These are phyloP conservation scores for Copidosoma aretas DNA, from an alignment of 2,888 invertebrate species.

Conservation along the genomic window DNA sequence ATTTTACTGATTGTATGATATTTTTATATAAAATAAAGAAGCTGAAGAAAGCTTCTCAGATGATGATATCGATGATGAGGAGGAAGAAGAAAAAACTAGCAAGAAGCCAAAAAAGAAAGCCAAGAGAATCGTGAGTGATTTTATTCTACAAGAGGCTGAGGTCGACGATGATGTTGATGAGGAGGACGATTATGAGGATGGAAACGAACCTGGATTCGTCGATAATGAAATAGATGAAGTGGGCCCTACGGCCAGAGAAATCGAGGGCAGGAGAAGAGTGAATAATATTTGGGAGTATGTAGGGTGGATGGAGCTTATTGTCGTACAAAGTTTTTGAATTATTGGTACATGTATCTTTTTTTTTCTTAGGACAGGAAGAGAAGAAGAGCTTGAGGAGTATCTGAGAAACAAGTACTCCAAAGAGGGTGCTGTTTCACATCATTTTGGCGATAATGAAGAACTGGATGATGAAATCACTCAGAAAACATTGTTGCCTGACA, in stretches of 20 bases:
- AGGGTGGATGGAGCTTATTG: not conserved
- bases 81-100: slow-evolving; percentile 78
- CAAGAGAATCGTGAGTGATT: slow-evolving; percentile 25
- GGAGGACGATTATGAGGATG: slow-evolving; percentile 37
- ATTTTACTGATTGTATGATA: no score
- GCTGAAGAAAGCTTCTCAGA: slow-evolving; percentile 15
- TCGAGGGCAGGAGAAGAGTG: slow-evolving; percentile 35
- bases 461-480: slow-evolving; percentile 69
- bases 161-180: slow-evolving; percentile 37
- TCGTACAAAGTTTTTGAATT: not conserved
- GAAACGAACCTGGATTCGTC: slow-evolving; percentile 26
- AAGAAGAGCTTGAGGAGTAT: slow-evolving; percentile 97
- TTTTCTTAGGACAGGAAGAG: slow-evolving; percentile 75
- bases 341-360: not conserved
- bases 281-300: slow-evolving; percentile 31
- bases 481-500: slow-evolving; percentile 68
- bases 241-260: slow-evolving; percentile 37
- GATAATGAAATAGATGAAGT: slow-evolving; percentile 36
- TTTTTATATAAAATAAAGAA: not conserved
- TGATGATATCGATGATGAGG: slow-evolving; percentile 20
- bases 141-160: slow-evolving; percentile 36
- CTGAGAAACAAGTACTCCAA: slow-evolving; percentile 94
- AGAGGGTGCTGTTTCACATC: slow-evolving; percentile 65
- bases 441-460: slow-evolving; percentile 52
- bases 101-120: slow-evolving; percentile 22